Conservation (phyloP, 2,888 invertebrate species). For the Antitype chi region DNA sequence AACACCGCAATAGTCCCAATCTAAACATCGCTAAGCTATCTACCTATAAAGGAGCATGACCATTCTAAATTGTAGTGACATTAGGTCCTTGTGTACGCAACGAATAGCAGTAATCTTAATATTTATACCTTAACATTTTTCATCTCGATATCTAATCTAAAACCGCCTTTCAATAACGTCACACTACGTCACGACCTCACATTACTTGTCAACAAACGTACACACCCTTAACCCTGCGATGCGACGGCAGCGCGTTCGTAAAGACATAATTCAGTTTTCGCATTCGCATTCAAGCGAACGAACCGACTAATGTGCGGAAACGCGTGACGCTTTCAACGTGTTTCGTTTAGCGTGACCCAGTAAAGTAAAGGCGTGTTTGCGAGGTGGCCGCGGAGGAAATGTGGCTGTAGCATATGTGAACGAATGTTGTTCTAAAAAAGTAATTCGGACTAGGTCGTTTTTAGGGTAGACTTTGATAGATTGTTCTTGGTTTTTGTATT, state of each 20-base stretch:
- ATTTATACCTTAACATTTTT: background rate
- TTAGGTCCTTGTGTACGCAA: no score
- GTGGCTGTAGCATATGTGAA: slow-evolving; percentile 11
- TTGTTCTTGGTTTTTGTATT: slow-evolving; percentile 1
- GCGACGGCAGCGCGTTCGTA: background rate
- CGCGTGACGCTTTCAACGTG: slow-evolving; percentile 46
- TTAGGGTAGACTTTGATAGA: slow-evolving; percentile 23
- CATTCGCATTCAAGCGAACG: slow-evolving; percentile 36
- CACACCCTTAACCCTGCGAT: slow-evolving; percentile 21
- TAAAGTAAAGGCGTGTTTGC: slow-evolving; percentile 26
- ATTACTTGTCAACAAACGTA: background rate
- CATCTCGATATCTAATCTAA: background rate
- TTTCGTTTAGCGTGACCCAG: slow-evolving; percentile 60
- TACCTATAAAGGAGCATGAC: background rate
- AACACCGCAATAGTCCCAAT: no score
- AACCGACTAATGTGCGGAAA: slow-evolving; percentile 46
- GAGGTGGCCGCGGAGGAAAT: slow-evolving; percentile 14
- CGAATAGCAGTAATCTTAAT: background rate
- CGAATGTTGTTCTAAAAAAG: slow-evolving; percentile 18
- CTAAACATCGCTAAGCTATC: no score
- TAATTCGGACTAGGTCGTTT: slow-evolving; percentile 1
- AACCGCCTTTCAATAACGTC: background rate
- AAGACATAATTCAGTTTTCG: slow-evolving; percentile 34
- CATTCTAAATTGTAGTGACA: no score
- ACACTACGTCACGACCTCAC: background rate